Conservation (phyloP, 2,113 vertebrate genomes). For the Microtus pennsylvanicus region DNA sequence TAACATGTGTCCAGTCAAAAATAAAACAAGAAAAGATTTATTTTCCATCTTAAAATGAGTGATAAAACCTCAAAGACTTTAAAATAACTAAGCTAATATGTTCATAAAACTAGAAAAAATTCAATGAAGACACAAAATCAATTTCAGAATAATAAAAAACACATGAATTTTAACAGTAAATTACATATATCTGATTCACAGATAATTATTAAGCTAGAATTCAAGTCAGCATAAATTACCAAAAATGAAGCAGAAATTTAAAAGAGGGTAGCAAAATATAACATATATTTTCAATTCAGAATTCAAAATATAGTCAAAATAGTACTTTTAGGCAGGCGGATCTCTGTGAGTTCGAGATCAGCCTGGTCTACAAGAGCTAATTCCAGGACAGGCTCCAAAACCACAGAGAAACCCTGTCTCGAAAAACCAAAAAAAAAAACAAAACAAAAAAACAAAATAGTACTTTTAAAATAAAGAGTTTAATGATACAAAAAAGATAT, state of each 20-base stretch:
- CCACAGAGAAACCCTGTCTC: no score
- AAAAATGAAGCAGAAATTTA: not conserved
- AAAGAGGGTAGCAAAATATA: not conserved
- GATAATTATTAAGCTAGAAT: not conserved
- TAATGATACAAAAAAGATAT: not conserved
- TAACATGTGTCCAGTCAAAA: not conserved
- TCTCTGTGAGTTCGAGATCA: no score
- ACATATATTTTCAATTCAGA: not conserved
- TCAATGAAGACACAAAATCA: constrained; percentile 2
- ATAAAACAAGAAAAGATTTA: not conserved
- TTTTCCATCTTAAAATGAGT: not conserved
- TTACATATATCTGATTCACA: not conserved
- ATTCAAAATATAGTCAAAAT: not conserved
- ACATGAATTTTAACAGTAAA: not conserved
- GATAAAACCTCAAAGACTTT: not conserved
- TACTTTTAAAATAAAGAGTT: not conserved
- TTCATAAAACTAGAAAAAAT: not conserved
- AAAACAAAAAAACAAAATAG: no score
- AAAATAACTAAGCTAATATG: not conserved
- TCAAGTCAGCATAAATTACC: not conserved
- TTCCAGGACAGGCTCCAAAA: no score
- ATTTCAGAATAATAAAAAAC: not conserved
- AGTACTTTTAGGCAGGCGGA: not conserved
- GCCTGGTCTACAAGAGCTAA: no score
- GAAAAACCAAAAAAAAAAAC: no score